Conservation (phyloP, 1,140 invertebrate genomes). For the Eulimnadia texana region DNA sequence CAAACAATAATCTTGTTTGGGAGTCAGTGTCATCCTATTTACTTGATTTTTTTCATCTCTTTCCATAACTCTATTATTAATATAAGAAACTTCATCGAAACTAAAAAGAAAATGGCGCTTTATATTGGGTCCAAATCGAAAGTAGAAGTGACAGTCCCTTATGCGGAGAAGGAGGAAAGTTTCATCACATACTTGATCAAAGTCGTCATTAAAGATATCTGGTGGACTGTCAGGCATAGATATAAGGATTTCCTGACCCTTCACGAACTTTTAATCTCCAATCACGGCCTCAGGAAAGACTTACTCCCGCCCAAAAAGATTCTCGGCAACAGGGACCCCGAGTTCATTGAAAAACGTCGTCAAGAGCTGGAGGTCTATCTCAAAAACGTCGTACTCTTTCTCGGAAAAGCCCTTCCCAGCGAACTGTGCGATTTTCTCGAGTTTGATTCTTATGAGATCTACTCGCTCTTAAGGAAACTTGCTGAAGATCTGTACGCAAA, state of each 20-base stretch:
- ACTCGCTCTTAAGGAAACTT: slow-evolving; percentile 60
- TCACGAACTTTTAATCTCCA: slow-evolving; percentile 60
- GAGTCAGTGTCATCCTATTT: too few relatives aligned
- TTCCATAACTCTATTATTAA: background rate
- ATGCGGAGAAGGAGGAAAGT: slow-evolving; percentile 11
- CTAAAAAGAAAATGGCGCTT: background rate
- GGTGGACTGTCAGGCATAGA: slow-evolving; percentile 67
- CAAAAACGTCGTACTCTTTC: slow-evolving; percentile 52
- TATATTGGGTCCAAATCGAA: background rate
- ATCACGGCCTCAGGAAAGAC: slow-evolving; percentile 64
- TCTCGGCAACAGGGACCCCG: slow-evolving; percentile 57
- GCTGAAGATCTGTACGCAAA: slow-evolving; percentile 52
- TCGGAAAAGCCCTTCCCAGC: slow-evolving; percentile 53
- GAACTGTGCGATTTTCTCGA: slow-evolving; percentile 61
- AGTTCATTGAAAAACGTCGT: slow-evolving; percentile 70
- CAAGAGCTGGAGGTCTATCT: slow-evolving; percentile 64
- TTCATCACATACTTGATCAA: slow-evolving; percentile 12
- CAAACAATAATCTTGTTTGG: too few relatives aligned
- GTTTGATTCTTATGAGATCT: slow-evolving; percentile 67
- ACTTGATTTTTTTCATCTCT: too few relatives aligned
- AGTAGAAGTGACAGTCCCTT: slow-evolving; percentile 6
- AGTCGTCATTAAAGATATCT: slow-evolving; percentile 42
- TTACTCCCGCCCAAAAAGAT: slow-evolving; percentile 82
- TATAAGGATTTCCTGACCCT: slow-evolving; percentile 81
- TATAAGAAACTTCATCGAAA: background rate